Percentiles rank a stretch among this genome's conserved stretches.
These are phyloP conservation scores for Periphyllus acericola DNA, from an alignment of 2,888 invertebrate species.

Conservation along the genomic window DNA sequence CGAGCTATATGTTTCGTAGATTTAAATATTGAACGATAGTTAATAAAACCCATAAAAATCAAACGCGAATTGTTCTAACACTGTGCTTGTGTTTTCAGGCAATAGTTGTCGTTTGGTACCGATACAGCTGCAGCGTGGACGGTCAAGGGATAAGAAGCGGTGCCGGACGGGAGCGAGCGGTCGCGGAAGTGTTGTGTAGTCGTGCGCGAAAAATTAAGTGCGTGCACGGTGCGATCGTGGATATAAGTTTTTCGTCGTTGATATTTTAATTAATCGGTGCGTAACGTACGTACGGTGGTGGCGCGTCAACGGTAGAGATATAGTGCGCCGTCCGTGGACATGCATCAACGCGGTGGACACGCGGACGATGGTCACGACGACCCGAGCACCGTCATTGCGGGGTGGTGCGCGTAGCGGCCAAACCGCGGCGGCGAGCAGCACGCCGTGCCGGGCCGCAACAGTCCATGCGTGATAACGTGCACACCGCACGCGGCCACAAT, in stretches of 20 bases:
- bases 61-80: not conserved
- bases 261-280: not conserved
- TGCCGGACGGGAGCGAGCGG: not conserved
- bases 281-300: not conserved
- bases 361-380: conserved; percentile 33
- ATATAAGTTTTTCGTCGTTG: not conserved
- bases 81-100: not conserved
- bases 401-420: conserved; percentile 59
- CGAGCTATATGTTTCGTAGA: too few species aligned
- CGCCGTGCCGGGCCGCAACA: conserved; percentile 49
- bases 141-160: not conserved
- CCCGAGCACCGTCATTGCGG: conserved; percentile 26
- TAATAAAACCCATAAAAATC: too few species aligned
- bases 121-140: not conserved
- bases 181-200: not conserved
- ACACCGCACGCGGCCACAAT: conserved; percentile 52
- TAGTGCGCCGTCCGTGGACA: not conserved
- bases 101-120: not conserved
- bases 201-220: not conserved
- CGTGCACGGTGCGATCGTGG: not conserved
- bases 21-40: too few species aligned
- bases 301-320: not conserved
- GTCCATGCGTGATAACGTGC: conserved; percentile 61
- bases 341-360: conserved; percentile 37
- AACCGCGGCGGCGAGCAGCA: conserved; percentile 54